Base-by-base conservation (phyloP, 2,888 invertebrate species). In the Drosophila lutescens region DNA sequence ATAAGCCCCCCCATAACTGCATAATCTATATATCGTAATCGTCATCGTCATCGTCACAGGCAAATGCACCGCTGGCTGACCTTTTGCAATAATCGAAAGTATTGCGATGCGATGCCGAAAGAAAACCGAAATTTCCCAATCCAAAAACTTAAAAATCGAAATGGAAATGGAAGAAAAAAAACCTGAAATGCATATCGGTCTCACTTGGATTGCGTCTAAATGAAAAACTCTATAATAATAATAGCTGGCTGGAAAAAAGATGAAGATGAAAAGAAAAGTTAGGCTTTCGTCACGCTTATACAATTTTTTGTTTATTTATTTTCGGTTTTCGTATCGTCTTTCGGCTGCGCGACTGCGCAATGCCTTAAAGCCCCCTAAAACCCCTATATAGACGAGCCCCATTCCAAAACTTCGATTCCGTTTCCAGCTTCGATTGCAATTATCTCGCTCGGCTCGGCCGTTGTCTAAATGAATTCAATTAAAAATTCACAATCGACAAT, bases 181-280 rank as follows among this genome's bases (percentile, higher is more conserved):
- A 85, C 59, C 76, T 80, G 88, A 79, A 83, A 88, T 79, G 78
- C 80, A 86, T 82, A 87, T 84, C 63, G 75, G 82, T 80, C 86
- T 73, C 77, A 75, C 60, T 61, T 51, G 53, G 71, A 73, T 81
- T 81, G 77, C 86, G 77, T 73, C 62, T 46, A 69, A 76, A 69
- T 66, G 54, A 67, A 65, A 66, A 67, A 54, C 66, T 40, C 15
- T 59, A 20, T 62, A 65, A 34, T 34, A 23, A 57, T 65, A 59
- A 34, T 62, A 68, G 58, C 46, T 51, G 32, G 12, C 7, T 13
- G 53, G 17, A 10, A 30, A 38, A 34, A 30, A 38, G 15, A 26
- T 26, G 17, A 23, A 12, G 30, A 55, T 40, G 56, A 43, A 49
- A 43, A 71, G 53, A 61, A 61, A 71, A 71, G 38, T 34, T 49